Conservation (phyloP, 2,797 vertebrate genomes). For the Cuculus canorus region DNA sequence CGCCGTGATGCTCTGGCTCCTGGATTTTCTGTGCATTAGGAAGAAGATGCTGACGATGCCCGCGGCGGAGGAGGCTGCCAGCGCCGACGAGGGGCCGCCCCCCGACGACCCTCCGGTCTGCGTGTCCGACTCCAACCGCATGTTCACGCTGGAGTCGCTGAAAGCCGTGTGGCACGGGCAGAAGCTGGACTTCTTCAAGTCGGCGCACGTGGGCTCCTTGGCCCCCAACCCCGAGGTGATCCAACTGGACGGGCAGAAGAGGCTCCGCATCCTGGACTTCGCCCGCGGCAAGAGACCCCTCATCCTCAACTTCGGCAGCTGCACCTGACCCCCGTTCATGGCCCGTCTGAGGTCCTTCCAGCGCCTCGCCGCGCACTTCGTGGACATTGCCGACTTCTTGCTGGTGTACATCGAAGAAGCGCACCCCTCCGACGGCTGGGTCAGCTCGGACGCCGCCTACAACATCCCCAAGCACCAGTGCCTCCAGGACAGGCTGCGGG, state of each 20-base stretch:
- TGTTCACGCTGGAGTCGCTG: conserved; percentile 95
- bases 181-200: conserved; percentile 95
- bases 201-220: conserved; percentile 87
- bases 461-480: conserved; percentile 94
- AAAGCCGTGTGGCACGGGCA: conserved; percentile 97
- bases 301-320: conserved; percentile 97
- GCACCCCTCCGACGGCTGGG: conserved; percentile 97
- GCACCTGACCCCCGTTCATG: conserved; percentile 99
- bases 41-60: conserved; percentile 85
- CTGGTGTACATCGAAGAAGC: conserved; percentile 98
- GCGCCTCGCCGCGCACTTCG: conserved; percentile 90
- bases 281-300: conserved; percentile 89
- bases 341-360: conserved; percentile 93
- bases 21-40: conserved; percentile 96
- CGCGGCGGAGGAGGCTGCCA: conserved; percentile 71
- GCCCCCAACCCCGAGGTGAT: conserved; percentile 97
- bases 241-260: conserved; percentile 83
- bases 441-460: conserved; percentile 94
- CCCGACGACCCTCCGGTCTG: conserved; percentile 94
- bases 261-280: conserved; percentile 88
- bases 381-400: conserved; percentile 93
- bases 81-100: conserved; percentile 69
- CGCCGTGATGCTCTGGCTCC: conserved; percentile 93
- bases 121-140: conserved; percentile 94
- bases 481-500: conserved; percentile 91